These are phyloP conservation scores for Bellardia pandia DNA, from an alignment of 2,888 invertebrate genomes.

Conservation along the genomic window DNA sequence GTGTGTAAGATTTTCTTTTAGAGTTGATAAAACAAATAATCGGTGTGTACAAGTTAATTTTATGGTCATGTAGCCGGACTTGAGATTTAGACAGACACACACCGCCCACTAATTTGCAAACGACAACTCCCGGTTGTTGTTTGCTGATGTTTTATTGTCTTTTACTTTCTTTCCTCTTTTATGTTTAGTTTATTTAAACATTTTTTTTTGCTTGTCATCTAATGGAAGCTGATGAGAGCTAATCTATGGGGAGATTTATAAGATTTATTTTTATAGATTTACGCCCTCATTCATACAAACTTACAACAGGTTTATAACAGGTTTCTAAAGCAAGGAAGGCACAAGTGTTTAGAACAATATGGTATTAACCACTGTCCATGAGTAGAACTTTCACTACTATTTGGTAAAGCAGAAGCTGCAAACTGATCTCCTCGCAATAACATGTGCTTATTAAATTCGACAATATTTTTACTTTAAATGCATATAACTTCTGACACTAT, in stretches of 20 bases:
- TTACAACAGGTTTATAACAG: too few species aligned
- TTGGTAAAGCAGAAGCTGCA: too few species aligned
- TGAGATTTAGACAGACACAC: slow-evolving; percentile 32
- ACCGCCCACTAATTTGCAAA: slow-evolving; percentile 62
- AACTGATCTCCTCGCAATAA: too few species aligned
- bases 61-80: slow-evolving; percentile 39
- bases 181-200: background rate
- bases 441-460: too few species aligned
- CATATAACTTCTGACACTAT: too few species aligned
- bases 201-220: background rate
- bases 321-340: too few species aligned
- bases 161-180: slow-evolving; percentile 44
- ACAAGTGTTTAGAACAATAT: too few species aligned
- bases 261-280: background rate
- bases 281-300: too few species aligned
- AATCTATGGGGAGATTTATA: background rate
- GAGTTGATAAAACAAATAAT: slow-evolving; percentile 10
- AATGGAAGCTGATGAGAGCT: too few species aligned
- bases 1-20: background rate
- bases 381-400: too few species aligned
- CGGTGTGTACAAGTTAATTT: slow-evolving; percentile 52
- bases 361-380: too few species aligned
- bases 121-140: slow-evolving; percentile 50
- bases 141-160: background rate
- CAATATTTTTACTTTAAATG: too few species aligned